A percentile compares a stretch with the other conserved stretches of the same genome.
These are phyloP conservation scores for Cyphomyrus discorhynchus DNA, from an alignment of 2,113 vertebrate species.

Conservation along the genomic window DNA sequence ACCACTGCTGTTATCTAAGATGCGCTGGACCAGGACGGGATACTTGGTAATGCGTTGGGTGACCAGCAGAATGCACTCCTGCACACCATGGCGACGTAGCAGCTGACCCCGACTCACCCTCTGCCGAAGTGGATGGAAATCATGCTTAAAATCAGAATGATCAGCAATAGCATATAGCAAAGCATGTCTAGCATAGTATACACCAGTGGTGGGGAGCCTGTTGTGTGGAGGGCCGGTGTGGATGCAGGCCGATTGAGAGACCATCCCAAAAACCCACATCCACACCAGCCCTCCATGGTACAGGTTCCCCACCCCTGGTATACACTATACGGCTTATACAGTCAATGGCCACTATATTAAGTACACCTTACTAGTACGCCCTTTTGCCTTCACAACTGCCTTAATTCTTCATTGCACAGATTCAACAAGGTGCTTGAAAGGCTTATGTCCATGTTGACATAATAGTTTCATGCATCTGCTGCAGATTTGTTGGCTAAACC, in stretches of 20 bases:
- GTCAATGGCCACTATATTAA: not conserved
- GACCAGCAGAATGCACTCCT: constrained; percentile 86
- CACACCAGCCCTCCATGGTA: too few relatives aligned
- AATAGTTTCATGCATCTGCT: not conserved
- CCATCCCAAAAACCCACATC: too few relatives aligned
- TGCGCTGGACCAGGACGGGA: constrained; percentile 79
- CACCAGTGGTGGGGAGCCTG: too few relatives aligned
- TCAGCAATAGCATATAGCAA: not conserved
- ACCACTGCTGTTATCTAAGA: constrained; percentile 83
- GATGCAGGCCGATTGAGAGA: too few relatives aligned
- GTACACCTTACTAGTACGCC: not conserved
- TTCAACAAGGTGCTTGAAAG: not conserved
- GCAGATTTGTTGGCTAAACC: not conserved
- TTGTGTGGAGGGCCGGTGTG: too few relatives aligned
- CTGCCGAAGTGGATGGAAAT: constrained; percentile 42
- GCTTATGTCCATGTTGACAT: not conserved
- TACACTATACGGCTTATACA: not conserved
- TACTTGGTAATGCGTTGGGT: constrained; percentile 93
- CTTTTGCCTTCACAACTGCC: not conserved
- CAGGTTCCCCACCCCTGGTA: too few relatives aligned
- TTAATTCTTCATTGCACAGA: not conserved
- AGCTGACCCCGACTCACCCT: constrained; percentile 67
- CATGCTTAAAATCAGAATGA: not conserved
- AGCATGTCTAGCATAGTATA: not conserved
- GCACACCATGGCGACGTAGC: constrained; percentile 80